Evolutionary conservation across 1,140 invertebrate species (phyloP).

Genomic region (Euwallacea similis): DNA sequence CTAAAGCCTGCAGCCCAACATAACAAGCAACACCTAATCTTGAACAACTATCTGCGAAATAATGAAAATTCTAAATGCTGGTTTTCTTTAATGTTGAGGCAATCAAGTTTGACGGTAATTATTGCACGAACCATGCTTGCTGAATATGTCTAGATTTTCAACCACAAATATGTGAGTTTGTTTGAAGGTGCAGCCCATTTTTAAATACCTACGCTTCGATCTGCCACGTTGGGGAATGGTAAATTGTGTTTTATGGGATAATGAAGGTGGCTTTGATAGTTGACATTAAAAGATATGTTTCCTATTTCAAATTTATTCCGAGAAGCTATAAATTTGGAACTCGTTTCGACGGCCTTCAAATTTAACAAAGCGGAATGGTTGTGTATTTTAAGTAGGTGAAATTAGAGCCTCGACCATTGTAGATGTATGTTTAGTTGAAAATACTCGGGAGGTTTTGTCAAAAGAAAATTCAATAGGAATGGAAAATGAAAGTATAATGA

Average conservation of each 20-base stretch:
- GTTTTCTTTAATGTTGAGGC: constrained; percentile 32
- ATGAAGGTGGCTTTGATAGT: constrained; percentile 6
- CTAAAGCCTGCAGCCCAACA: not conserved
- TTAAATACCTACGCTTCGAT: constrained; percentile 8
- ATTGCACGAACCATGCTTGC: not conserved
- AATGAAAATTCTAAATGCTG: constrained; percentile 26
- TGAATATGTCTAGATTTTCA: constrained; percentile 9
- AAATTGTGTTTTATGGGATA: constrained; percentile 2
- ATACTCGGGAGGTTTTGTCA: no score
- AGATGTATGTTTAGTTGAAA: no score
- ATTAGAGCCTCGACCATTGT: no score
- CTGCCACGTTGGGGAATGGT: constrained; percentile 1
- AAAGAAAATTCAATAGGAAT: no score
- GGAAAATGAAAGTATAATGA: no score
- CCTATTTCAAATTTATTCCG: constrained; percentile 3
- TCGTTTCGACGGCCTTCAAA: no score
- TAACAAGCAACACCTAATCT: not conserved
- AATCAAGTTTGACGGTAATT: constrained; percentile 27
- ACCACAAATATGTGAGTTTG: constrained; percentile 18
- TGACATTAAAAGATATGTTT: constrained; percentile 6
- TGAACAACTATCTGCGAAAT: not conserved
- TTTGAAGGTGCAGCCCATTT: constrained; percentile 16
- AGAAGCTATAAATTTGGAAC: no score
- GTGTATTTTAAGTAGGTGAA: no score
- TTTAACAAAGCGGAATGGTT: no score